Conservation (phyloP, 1,140 invertebrate species). For the Drosophila ironensis region DNA sequence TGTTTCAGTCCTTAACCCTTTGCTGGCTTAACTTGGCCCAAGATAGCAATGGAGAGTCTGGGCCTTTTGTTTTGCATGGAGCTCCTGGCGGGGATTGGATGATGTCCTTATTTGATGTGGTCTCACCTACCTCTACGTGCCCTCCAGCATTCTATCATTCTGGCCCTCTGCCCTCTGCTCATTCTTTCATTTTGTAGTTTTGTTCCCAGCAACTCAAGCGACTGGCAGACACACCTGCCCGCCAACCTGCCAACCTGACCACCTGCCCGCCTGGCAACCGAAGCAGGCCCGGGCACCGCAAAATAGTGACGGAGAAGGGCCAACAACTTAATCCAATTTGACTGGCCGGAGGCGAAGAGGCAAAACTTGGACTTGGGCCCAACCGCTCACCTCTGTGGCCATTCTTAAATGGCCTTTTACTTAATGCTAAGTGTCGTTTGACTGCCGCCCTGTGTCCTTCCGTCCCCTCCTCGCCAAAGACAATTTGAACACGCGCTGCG, state of each 20-base stretch:
- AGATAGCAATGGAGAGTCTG: not conserved
- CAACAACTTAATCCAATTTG: conserved; percentile 79
- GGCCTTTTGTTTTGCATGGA: not conserved
- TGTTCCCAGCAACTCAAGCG: too few relatives aligned
- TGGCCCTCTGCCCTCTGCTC: not conserved
- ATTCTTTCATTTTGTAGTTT: not conserved
- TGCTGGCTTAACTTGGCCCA: not conserved
- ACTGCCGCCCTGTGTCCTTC: not conserved
- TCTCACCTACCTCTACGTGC: not conserved
- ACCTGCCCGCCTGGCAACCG: too few relatives aligned
- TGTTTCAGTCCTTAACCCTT: too few relatives aligned
- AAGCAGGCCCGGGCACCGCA: not conserved
- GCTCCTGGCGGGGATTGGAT: conserved; percentile 17
- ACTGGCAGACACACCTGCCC: not conserved
- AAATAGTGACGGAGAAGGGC: conserved; percentile 11
- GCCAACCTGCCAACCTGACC: too few relatives aligned
- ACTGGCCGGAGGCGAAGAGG: conserved; percentile 53
- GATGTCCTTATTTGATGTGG: conserved; percentile 16
- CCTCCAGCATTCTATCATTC: not conserved
- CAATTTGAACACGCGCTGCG: not conserved
- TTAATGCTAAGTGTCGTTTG: conserved; percentile 72
- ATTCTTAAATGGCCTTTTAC: conserved; percentile 76
- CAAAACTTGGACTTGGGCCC: conserved; percentile 23
- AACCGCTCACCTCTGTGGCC: not conserved
- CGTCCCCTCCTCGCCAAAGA: not conserved